These are phyloP conservation scores for Ooceraea biroi DNA, from an alignment of 1,140 invertebrate species.

Conservation along the genomic window DNA sequence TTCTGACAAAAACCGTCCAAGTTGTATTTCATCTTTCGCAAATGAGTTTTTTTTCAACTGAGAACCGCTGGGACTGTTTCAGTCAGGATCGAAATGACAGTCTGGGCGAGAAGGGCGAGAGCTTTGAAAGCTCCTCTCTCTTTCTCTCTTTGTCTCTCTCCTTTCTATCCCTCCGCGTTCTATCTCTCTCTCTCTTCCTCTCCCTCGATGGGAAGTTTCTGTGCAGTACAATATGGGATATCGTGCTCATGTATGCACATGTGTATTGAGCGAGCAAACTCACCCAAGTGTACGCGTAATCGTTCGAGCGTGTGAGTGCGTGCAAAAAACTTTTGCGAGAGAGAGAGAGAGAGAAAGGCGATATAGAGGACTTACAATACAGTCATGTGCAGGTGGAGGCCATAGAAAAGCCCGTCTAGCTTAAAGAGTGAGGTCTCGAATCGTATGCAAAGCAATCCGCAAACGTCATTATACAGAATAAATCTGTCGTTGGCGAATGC, in stretches of 20 bases:
- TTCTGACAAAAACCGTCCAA: neutral
- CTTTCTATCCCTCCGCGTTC: conserved; percentile 21
- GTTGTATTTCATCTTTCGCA: conserved; percentile 16
- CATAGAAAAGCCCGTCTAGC: conserved; percentile 84
- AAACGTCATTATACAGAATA: conserved; percentile 57
- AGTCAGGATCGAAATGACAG: conserved; percentile 77
- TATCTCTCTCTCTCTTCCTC: neutral
- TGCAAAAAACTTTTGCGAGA: conserved; percentile 80
- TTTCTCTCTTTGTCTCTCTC: conserved; percentile 6
- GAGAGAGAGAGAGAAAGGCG: conserved; percentile 59
- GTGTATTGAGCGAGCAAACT: conserved; percentile 45
- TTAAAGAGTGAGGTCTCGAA: conserved; percentile 82
- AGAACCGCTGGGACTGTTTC: conserved; percentile 75
- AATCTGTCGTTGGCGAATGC: conserved; percentile 39
- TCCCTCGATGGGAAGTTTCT: conserved; percentile 53
- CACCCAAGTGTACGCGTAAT: conserved; percentile 56
- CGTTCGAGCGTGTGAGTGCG: conserved; percentile 71
- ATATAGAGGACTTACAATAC: conserved; percentile 76
- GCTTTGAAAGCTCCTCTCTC: conserved; percentile 72
- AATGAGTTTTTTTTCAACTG: conserved; percentile 42
- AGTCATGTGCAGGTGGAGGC: conserved; percentile 78
- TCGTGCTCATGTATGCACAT: conserved; percentile 56
- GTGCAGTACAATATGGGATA: conserved; percentile 74
- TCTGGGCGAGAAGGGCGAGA: conserved; percentile 77
- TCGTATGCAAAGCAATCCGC: conserved; percentile 60